Percentiles rank a stretch among this genome's conserved stretches.
phyloP scores from a whole-genome alignment of 1,140 invertebrate genomes.

The Cheumatopsyche charites region DNA sequence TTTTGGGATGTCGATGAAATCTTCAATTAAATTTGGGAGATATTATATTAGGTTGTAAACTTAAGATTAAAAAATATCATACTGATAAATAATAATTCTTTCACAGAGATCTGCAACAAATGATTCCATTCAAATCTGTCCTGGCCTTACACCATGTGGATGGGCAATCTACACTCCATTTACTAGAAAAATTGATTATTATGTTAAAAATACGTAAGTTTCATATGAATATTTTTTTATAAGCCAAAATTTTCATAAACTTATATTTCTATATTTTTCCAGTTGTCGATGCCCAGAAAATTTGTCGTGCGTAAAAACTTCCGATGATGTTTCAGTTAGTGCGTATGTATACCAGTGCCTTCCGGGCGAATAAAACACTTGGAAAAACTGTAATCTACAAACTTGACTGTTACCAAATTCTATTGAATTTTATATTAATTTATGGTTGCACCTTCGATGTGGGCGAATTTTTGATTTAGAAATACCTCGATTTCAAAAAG shows the following conservation, averaged over 20 bases:
- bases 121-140: constrained; percentile 50
- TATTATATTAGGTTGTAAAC: too few relatives aligned
- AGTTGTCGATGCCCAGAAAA: too few relatives aligned
- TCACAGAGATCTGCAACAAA: constrained; percentile 24
- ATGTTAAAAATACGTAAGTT: constrained; percentile 69
- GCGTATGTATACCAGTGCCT: constrained; percentile 66
- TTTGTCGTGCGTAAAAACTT: constrained; percentile 63
- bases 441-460: neutral
- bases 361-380: too few relatives aligned
- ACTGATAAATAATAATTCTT: too few relatives aligned
- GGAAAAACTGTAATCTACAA: constrained; percentile 51
- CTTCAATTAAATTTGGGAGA: too few relatives aligned
- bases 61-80: too few relatives aligned
- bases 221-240: constrained; percentile 18
- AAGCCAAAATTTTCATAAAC: too few relatives aligned
- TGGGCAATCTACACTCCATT: constrained; percentile 68
- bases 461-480: neutral
- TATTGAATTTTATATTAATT: neutral
- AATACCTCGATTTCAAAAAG: constrained; percentile 3
- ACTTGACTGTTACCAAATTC: neutral
- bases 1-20: too few relatives aligned
- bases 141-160: constrained; percentile 62
- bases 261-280: too few relatives aligned
- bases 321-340: constrained; percentile 65
- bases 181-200: constrained; percentile 61